phyloP scores from a whole-genome alignment of 2,888 invertebrate genomes.

The Spialia ferax region DNA sequence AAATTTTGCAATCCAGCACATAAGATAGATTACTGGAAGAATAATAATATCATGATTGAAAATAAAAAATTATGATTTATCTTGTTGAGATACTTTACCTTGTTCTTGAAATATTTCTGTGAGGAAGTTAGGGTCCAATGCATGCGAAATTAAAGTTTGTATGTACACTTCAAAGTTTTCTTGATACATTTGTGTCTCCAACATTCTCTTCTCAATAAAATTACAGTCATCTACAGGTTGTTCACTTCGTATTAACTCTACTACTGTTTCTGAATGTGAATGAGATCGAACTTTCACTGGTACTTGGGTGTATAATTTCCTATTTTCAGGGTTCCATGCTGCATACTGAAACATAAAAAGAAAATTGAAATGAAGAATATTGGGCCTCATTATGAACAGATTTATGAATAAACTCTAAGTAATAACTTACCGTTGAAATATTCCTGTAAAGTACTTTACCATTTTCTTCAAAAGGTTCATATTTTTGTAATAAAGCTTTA shows the following conservation, averaged over 20 bases:
- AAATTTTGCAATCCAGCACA: too few relatives aligned
- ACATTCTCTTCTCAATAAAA: constrained; percentile 91
- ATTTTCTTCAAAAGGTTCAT: constrained; percentile 93
- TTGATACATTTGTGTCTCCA: constrained; percentile 92
- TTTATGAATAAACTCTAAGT: neutral
- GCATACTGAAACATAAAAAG: constrained; percentile 88
- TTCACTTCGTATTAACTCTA: constrained; percentile 92
- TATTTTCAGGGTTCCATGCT: constrained; percentile 94
- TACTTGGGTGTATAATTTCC: constrained; percentile 92
- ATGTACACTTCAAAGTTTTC: constrained; percentile 97
- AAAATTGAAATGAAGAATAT: neutral
- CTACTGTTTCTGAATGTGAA: constrained; percentile 92
- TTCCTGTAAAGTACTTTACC: constrained; percentile 94
- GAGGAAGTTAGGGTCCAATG: constrained; percentile 95
- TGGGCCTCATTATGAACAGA: neutral
- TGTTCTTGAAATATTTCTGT: constrained; percentile 96
- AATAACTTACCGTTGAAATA: constrained; percentile 91
- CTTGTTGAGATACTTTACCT: constrained; percentile 82
- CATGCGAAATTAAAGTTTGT: constrained; percentile 96
- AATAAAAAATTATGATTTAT: neutral
- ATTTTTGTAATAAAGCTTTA: constrained; percentile 93
- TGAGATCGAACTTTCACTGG: constrained; percentile 92
- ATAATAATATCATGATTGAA: too few relatives aligned
- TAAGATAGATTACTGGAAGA: too few relatives aligned
- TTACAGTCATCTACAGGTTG: constrained; percentile 90